These are phyloP conservation scores for Limnephilus lunatus DNA, from an alignment of 2,888 invertebrate genomes.

Conservation along the genomic window DNA sequence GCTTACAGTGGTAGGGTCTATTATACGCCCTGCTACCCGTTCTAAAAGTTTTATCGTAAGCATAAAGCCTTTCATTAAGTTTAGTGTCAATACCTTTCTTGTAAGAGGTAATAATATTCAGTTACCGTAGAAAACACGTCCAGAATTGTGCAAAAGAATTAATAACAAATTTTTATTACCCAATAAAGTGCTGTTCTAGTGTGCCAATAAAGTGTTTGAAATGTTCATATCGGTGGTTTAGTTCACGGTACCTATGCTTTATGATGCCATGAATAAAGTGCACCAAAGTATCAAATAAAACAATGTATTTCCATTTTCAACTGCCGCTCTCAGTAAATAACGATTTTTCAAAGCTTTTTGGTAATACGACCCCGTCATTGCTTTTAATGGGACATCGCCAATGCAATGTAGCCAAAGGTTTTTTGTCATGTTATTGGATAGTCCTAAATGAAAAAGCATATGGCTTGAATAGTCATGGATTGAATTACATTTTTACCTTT, in stretches of 20 bases:
- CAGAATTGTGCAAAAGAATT: background rate
- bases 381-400: slow-evolving; percentile 24
- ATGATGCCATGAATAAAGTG: background rate
- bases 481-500: too few relatives aligned
- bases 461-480: background rate
- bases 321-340: slow-evolving; percentile 12
- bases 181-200: background rate
- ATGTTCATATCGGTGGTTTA: background rate
- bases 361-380: slow-evolving; percentile 32
- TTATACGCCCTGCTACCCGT: too few relatives aligned
- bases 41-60: too few relatives aligned
- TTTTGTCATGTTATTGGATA: background rate
- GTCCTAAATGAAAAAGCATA: background rate
- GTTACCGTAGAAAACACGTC: background rate
- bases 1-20: too few relatives aligned
- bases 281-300: slow-evolving; percentile 7
- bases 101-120: background rate
- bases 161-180: background rate
- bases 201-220: background rate
- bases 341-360: slow-evolving; percentile 18
- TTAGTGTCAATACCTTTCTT: background rate
- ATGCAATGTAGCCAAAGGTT: background rate
- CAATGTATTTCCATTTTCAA: background rate
- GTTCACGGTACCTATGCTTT: background rate
- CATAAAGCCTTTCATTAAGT: background rate